Percentiles rank a stretch among this genome's conserved stretches.
These are phyloP conservation scores for human DNA, from an alignment of 2,113 vertebrate species.

Conservation along the genomic window GRCh38 chrX:107184501-107185000, in stretches of 20 bases:
- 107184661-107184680: background rate
- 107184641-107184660: background rate
- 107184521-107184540: background rate
- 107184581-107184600: background rate
- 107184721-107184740: background rate
- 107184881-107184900: background rate
- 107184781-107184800: background rate
- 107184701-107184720: background rate
- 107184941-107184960: slow-evolving; percentile 21
- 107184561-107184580: background rate
- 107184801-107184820: slow-evolving; percentile 26
- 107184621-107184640: background rate
- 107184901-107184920: background rate
- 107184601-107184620: background rate
- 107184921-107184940: background rate
- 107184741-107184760: background rate
- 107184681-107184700: background rate
- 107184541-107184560: background rate
- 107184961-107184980: background rate
- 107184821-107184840: background rate
- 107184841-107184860: slow-evolving; percentile 9
- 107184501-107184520: background rate
- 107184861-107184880: background rate
- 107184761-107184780: background rate
- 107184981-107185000: background rate